Percentiles rank a stretch among this genome's conserved stretches.
phyloP scores from a whole-genome alignment of 2,113 vertebrate species.

The Perca fluviatilis region DNA sequence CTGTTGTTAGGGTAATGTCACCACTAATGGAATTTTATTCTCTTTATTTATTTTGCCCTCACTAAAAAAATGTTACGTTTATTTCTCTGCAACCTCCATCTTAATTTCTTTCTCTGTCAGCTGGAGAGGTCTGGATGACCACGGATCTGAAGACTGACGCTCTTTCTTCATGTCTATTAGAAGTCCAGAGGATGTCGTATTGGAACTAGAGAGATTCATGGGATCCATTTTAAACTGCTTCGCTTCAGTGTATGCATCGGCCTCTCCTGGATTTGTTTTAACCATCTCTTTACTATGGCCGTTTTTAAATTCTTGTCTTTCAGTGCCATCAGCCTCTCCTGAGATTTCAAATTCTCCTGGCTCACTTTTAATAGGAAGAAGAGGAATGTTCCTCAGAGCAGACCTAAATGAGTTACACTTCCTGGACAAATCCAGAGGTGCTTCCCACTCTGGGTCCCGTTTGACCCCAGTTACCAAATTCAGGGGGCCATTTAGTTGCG shows the following conservation, averaged over 20 bases:
- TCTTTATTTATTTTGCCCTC: not conserved
- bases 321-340: not conserved
- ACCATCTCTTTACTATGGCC: not conserved
- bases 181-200: not conserved
- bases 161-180: constrained; percentile 55
- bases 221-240: constrained; percentile 13
- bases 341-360: constrained; percentile 42
- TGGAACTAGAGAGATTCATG: not conserved
- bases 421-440: constrained; percentile 72
- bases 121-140: not conserved
- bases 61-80: not conserved
- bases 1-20: not conserved
- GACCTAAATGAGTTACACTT: constrained; percentile 1
- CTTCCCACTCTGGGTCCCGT: constrained; percentile 1
- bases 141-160: not conserved
- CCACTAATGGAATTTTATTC: not conserved
- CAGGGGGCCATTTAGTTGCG: not conserved
- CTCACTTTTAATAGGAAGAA: constrained; percentile 58
- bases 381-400: not conserved
- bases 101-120: constrained; percentile 35
- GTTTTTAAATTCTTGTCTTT: not conserved
- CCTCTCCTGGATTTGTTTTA: not conserved
- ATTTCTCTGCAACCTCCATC: constrained; percentile 31
- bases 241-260: not conserved
- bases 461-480: constrained; percentile 20